Conservation (phyloP, 2,113 vertebrate species). For the Lophochroa leadbeateri region DNA sequence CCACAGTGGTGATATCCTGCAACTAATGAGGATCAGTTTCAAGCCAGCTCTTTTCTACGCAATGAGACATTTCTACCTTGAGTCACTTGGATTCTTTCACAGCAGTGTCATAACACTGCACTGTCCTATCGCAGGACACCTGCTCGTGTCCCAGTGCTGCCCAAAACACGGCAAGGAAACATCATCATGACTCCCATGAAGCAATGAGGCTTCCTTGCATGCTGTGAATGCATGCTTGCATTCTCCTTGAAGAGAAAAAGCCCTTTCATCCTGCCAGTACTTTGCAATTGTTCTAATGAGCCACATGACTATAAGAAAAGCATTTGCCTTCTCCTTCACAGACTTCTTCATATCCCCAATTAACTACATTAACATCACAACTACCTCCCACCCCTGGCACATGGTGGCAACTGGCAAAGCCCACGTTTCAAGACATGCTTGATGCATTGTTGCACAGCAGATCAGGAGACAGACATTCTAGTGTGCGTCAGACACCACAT, state of each 20-base stretch:
- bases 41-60: not conserved
- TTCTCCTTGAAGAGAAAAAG: not conserved
- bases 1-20: not conserved
- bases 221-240: not conserved
- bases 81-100: not conserved
- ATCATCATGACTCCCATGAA: not conserved
- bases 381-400: not conserved
- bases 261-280: not conserved
- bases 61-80: constrained; percentile 37
- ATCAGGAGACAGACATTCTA: constrained; percentile 43
- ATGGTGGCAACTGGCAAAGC: constrained; percentile 9
- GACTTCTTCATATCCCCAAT: not conserved
- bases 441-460: not conserved
- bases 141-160: not conserved
- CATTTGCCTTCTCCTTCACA: constrained; percentile 16
- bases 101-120: not conserved
- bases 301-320: not conserved
- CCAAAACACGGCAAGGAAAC: not conserved
- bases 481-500: constrained; percentile 46
- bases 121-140: not conserved
- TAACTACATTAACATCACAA: not conserved
- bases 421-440: not conserved
- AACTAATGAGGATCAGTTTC: constrained; percentile 14
- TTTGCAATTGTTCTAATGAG: not conserved
- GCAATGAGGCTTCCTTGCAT: constrained; percentile 5